Percentiles rank a stretch among this genome's conserved stretches.
Evolutionary conservation across 2,113 vertebrate genomes (phyloP).

Genomic region (Oxygymnocypris stewartii): DNA sequence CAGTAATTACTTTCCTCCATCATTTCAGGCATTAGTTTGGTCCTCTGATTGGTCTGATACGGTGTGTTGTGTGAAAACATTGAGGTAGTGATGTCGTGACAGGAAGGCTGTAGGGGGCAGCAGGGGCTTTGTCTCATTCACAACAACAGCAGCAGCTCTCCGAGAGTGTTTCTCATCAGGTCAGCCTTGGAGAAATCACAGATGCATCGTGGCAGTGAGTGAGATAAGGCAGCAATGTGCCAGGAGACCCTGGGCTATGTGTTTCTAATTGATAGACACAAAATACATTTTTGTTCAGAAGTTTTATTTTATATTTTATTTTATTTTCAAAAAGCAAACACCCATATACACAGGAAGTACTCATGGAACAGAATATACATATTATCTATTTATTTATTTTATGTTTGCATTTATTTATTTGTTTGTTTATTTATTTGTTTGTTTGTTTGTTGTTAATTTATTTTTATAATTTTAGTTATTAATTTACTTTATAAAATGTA

Average conservation of each 20-base stretch:
- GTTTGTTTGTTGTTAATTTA: background rate
- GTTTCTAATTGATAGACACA: background rate
- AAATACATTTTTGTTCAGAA: background rate
- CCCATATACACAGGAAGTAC: background rate
- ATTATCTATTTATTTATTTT: background rate
- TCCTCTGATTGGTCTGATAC: background rate
- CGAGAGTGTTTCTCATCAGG: constrained; percentile 19
- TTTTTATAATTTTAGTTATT: background rate
- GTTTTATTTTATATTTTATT: background rate
- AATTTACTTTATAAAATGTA: background rate
- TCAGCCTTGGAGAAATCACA: background rate
- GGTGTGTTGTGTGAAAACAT: background rate
- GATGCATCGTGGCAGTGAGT: background rate
- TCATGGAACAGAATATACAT: background rate
- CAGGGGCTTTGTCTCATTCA: constrained; percentile 29
- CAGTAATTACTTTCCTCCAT: constrained; percentile 17
- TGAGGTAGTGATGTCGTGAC: constrained; percentile 21
- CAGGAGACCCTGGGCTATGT: background rate
- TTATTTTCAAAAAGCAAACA: background rate
- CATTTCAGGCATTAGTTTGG: background rate
- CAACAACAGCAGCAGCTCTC: constrained; percentile 7
- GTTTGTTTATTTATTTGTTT: background rate
- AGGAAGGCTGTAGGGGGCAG: constrained; percentile 48
- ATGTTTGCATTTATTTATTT: background rate
- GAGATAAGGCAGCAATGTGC: constrained; percentile 4